Evolutionary conservation across 2,888 invertebrate species (phyloP), one percentile per base, ranked within the genome.

Genomic region (Lasius fuliginosus): DNA sequence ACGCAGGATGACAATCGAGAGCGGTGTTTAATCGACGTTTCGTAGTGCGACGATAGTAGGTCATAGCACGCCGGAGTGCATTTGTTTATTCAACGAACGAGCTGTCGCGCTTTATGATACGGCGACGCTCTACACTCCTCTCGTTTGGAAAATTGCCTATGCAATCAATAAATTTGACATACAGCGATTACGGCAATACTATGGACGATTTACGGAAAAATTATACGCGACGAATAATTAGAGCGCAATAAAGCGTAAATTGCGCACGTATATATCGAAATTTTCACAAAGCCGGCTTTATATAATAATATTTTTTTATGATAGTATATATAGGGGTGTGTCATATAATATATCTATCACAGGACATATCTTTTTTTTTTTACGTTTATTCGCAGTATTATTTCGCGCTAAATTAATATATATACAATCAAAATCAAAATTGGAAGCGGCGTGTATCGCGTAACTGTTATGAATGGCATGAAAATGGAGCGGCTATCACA

Each of bases 1-100:
- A 87, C 77, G 84, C 82, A 27, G 75, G 76, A 71, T 82, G 83
- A 89, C 88, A 89, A 89, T 89, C 89, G 81, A 68, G 77, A 46
- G 56, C 82, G 18, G 40, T 77, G 84, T 87, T 90, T 86, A 84
- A 88, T 87, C 85, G 85, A 86, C 83, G 53, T 86, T 81, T 73
- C 83, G 79, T 85, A 85, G 81, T 82, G 67, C 84, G 75, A 75
- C 75, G 82, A 88, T 88, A 83, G 87, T 73, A 33, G 79, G 83
- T 68, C 76, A 84, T n/a, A 76, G 64, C 60, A 23, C 53, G 9
- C 49, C 18, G 58, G 81, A 68, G 79, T 86, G 69, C 81, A 74
- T 77, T 84, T 75, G 81, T 88, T 85, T 85, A 76, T 77, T 81
- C 71, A 53, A 82, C 84, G 73, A 86, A 77, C 76, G 73, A 69